These are phyloP conservation scores for Thumatha senex DNA, from an alignment of 2,888 invertebrate species.

Conservation along the genomic window DNA sequence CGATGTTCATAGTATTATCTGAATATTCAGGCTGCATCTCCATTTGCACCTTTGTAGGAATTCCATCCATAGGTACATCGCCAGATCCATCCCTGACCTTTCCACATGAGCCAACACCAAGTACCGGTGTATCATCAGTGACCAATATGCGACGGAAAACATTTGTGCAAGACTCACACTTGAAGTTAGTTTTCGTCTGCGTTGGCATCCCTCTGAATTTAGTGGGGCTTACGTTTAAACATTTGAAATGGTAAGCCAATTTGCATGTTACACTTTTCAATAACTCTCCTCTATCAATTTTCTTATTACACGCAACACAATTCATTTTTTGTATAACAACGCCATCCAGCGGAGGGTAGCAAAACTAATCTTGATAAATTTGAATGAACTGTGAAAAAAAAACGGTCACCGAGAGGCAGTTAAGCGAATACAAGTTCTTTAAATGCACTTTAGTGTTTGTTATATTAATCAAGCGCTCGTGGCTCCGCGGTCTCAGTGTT, in stretches of 20 bases:
- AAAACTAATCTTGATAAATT: too few relatives aligned
- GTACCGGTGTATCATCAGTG: not conserved
- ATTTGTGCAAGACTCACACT: constrained; percentile 2
- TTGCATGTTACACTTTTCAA: not conserved
- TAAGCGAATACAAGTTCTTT: not conserved
- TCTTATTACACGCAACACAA: not conserved
- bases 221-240: not conserved
- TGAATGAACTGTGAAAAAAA: too few relatives aligned
- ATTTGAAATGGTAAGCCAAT: not conserved
- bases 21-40: too few relatives aligned
- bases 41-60: too few relatives aligned
- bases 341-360: too few relatives aligned
- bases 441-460: too few relatives aligned
- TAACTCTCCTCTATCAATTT: not conserved
- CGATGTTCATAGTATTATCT: too few relatives aligned
- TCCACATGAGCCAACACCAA: not conserved
- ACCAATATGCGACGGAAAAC: not conserved
- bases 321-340: not conserved
- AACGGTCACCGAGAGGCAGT: not conserved
- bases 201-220: not conserved
- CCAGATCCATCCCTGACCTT: too few relatives aligned
- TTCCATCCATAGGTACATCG: too few relatives aligned
- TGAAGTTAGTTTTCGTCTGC: not conserved
- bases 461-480: too few relatives aligned
- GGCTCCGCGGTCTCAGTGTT: too few relatives aligned